phyloP scores from a whole-genome alignment of 1,140 invertebrate species.

The Nasonia longicornis region DNA sequence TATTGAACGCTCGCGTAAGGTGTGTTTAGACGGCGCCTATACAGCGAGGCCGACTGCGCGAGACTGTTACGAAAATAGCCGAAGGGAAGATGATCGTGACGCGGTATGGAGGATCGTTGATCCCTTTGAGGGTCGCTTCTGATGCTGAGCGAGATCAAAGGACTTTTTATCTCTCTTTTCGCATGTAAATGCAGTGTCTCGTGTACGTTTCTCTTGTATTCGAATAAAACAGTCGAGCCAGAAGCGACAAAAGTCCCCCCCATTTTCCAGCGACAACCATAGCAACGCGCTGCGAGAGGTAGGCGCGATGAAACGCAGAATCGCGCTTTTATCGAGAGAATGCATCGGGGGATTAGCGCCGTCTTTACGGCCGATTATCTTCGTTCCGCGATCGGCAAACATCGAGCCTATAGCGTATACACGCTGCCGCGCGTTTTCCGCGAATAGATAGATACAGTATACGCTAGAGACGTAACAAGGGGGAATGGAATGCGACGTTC shows the following conservation, averaged over 20 bases:
- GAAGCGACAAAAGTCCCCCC: too few relatives aligned
- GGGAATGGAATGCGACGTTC: not conserved
- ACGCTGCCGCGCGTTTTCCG: not conserved
- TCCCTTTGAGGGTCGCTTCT: constrained; percentile 21
- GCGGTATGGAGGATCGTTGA: not conserved
- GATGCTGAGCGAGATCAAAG: constrained; percentile 35
- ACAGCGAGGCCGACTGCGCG: not conserved
- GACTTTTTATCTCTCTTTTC: not conserved
- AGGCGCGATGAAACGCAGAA: not conserved
- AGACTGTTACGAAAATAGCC: constrained; percentile 22
- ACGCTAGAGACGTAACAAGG: not conserved
- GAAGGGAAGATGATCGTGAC: constrained; percentile 1
- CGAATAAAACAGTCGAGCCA: too few relatives aligned
- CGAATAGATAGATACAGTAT: not conserved
- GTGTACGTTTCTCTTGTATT: too few relatives aligned
- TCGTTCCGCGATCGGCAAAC: constrained; percentile 6
- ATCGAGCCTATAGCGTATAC: not conserved
- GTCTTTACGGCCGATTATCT: constrained; percentile 14
- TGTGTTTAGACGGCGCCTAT: not conserved
- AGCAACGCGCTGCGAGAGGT: too few relatives aligned
- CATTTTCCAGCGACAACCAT: too few relatives aligned
- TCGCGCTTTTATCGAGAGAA: not conserved
- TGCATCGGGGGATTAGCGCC: not conserved
- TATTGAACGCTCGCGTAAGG: constrained; percentile 44
- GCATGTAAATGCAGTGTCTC: too few relatives aligned